A percentile compares a stretch with the other conserved stretches of the same genome.
Conservation (phyloP, 2,888 invertebrate genomes). For the Drosophila atripex region DNA sequence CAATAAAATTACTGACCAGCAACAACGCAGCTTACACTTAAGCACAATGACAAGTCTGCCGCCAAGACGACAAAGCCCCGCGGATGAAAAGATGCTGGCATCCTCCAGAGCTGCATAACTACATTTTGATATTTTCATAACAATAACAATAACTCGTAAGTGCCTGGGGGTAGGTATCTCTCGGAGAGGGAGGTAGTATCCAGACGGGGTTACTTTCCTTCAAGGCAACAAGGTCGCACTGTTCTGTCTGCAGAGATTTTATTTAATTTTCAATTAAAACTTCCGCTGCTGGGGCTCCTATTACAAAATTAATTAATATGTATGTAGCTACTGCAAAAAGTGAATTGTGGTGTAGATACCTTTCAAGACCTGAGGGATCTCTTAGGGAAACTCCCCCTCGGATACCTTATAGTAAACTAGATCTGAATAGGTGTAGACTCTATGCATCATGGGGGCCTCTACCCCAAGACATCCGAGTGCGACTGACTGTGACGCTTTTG, state of each 20-base stretch:
- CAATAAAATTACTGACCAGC: constrained; percentile 79
- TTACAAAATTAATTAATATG: too few species aligned
- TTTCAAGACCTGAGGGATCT: neutral
- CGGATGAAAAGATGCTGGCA: constrained; percentile 5
- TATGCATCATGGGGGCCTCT: neutral
- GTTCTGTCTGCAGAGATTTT: constrained; percentile 10
- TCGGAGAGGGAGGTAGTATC: neutral
- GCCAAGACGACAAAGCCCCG: constrained; percentile 36
- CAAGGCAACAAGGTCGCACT: constrained; percentile 44
- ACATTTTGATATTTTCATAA: constrained; percentile 73
- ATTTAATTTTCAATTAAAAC: constrained; percentile 10
- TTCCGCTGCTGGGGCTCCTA: neutral
- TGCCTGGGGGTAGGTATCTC: constrained; percentile 28
- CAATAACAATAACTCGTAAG: constrained; percentile 66
- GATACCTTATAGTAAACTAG: constrained; percentile 39
- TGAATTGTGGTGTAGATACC: neutral
- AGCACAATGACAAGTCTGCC: constrained; percentile 63
- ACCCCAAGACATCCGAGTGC: constrained; percentile 3
- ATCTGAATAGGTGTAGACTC: constrained; percentile 28
- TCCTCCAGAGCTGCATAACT: constrained; percentile 51
- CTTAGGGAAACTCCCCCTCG: neutral
- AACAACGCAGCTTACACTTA: constrained; percentile 74
- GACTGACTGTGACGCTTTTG: constrained; percentile 55
- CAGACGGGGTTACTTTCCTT: constrained; percentile 24
- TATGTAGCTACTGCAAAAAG: too few species aligned